Evolutionary conservation across 2,797 vertebrate genomes (phyloP), one percentile per base, ranked within the genome.

Genomic region (Silurus lanzhouensis): DNA sequence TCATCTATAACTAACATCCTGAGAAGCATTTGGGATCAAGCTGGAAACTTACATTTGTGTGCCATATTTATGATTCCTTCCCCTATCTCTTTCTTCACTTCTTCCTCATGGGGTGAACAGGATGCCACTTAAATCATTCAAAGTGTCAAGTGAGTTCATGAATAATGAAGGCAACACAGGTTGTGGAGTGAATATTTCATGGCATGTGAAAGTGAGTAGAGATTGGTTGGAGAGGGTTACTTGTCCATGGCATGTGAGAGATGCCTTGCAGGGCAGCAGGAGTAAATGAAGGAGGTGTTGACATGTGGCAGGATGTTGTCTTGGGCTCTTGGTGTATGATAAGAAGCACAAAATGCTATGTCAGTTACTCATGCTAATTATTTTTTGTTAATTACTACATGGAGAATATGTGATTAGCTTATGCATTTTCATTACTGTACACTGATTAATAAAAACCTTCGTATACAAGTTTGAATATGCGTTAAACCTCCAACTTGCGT

Each of bases 151-250:
- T 89, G 87, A 92, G 82, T 87, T 90, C 89, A 91, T 95, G 83
- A 94, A 94, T 94, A 91, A 93, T 94, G 85, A 91, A 94, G 81
- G 89, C 86, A 90, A 94, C 92, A 95, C 80, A 89, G 88, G 86
- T 91, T 92, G 87, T 75, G 88, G 85, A 44, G 87, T 95, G 83
- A 94, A 95, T 95, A 93, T 94, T 95, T 93, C 72, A 95, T 94
- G 90, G 58, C 14, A 81, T 83, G 85, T 94, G 93, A 95, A 94
- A 94, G 92, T 92, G 93, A 95, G 93, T 88, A 87, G 85, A 92
- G 89, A 89, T 66, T 60, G n/a, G 83, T 89, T 79, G 5, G 60
- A 9, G 70, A 88, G 86, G 83, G 79, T 85, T 44, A 68, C 83
- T 38, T 87, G 38, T 58, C 70, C 78, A 81, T 79, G 38, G 38